These are phyloP conservation scores for Parnassius mnemosyne DNA, from an alignment of 2,888 invertebrate genomes.

Conservation along the genomic window DNA sequence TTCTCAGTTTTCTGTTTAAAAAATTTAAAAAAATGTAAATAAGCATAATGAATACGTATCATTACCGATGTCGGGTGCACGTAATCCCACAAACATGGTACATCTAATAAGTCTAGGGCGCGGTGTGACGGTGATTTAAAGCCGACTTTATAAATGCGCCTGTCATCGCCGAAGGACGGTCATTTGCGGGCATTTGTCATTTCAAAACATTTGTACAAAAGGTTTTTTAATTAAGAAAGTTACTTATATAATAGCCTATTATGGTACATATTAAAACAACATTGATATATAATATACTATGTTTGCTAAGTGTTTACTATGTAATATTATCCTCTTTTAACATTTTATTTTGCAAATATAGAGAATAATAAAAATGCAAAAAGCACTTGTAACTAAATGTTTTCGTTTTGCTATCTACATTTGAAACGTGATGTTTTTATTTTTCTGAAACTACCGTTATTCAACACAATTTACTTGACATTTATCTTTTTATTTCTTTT, in stretches of 20 bases:
- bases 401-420: background rate
- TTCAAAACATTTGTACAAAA: constrained; percentile 38
- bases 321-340: too few species aligned
- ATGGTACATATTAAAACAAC: background rate
- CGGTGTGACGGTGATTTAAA: constrained; percentile 59
- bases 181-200: constrained; percentile 70
- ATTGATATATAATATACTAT: background rate
- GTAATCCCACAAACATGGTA: constrained; percentile 27
- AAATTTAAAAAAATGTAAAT: background rate
- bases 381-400: too few species aligned
- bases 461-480: too few species aligned
- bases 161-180: constrained; percentile 62
- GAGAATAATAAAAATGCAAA: too few species aligned
- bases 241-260: constrained; percentile 28
- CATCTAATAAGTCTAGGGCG: constrained; percentile 36
- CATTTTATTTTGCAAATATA: too few species aligned
- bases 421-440: constrained; percentile 11
- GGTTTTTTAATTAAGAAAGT: constrained; percentile 53
- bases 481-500: too few species aligned
- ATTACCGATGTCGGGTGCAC: constrained; percentile 30
- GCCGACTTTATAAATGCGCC: constrained; percentile 60
- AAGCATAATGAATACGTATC: constrained; percentile 25
- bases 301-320: too few species aligned
- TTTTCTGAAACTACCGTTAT: too few species aligned
- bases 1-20: too few species aligned